Base-by-base conservation (phyloP, 2,797 vertebrate genomes). In the Gorsachius magnificus region DNA sequence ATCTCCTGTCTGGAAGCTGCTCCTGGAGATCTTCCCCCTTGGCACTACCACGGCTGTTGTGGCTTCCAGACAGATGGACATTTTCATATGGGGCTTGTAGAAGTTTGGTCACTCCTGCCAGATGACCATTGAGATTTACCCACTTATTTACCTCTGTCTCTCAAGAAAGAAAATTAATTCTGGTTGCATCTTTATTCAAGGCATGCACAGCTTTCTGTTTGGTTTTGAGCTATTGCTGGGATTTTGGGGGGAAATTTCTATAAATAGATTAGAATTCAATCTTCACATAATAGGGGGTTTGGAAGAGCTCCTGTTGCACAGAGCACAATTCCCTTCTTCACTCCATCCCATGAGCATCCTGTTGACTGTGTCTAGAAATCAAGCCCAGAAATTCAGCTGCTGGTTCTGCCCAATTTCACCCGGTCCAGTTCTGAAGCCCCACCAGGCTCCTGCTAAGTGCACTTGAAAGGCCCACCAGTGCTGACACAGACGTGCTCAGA, bases 1-100 rank as follows among this genome's bases (percentile, higher is more conserved):
- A 69, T 89, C 93, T 94, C 93, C 84, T 74, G 70, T 84, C 58
- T 96, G 63, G 87, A 93, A 93, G 70, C 38, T 72, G 70, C 83
- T 92, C 36, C 65, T 87, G 63, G 74, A 87, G 41, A 87, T 61
- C 54, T 89, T 56, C 12, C 63, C 41, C 38, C 26, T 69, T 82
- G 78, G 89, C 70, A 87, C 51, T 72, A 48, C 33, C 31, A 84
- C 29, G 45, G 21, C 24, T 87, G 20, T 36, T 92, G 70, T 35
- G 66, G 54, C 82, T 96, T 91, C 68, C 66, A 85, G 58, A 58
- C 13, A 92, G 92, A 76, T 20, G 15, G 81, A 31, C 31, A 10
- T 66, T 76, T 91, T 91, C 66, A 48, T 56, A 45, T 5, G 8
- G 45, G 51, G 24, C 38, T 87, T 65, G 29, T 60, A 36, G 64